Evolutionary conservation across 2,113 vertebrate species (phyloP).

Genomic region (Chaetodon trifascialis): DNA sequence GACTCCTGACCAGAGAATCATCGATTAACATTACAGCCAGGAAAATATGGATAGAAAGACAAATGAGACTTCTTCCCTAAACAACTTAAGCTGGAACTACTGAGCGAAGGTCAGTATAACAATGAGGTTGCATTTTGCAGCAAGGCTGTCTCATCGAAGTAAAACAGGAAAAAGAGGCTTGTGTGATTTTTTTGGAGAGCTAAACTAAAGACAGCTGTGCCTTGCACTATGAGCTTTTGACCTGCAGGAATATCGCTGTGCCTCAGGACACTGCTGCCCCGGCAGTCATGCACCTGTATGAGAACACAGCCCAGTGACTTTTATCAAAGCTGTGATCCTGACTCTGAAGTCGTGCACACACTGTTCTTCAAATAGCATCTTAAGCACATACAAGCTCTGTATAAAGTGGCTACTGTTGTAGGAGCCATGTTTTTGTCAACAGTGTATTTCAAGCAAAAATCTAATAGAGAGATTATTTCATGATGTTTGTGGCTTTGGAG

Average conservation of each 20-base stretch:
- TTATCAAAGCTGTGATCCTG: slow-evolving; percentile 20
- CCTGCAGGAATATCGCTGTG: slow-evolving; percentile 10
- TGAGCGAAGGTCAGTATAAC: background rate
- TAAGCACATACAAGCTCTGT: background rate
- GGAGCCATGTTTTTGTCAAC: background rate
- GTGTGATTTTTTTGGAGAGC: background rate
- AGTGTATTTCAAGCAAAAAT: background rate
- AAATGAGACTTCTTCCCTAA: background rate
- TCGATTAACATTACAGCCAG: background rate
- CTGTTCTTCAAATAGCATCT: background rate
- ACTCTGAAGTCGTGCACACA: background rate
- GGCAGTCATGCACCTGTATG: background rate
- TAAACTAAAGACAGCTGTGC: slow-evolving; percentile 2
- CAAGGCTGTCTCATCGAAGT: background rate
- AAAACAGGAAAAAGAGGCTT: background rate
- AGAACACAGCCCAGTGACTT: slow-evolving; percentile 9
- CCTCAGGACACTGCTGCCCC: slow-evolving; percentile 27
- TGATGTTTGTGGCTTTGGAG: background rate
- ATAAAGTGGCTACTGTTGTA: background rate
- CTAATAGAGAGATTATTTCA: background rate
- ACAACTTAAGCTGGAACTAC: background rate
- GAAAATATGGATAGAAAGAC: background rate
- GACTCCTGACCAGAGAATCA: background rate
- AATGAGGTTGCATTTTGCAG: background rate
- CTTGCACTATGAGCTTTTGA: slow-evolving; percentile 17